These are phyloP conservation scores for Notodonta ziczac DNA, from an alignment of 2,888 invertebrate genomes.

Conservation along the genomic window DNA sequence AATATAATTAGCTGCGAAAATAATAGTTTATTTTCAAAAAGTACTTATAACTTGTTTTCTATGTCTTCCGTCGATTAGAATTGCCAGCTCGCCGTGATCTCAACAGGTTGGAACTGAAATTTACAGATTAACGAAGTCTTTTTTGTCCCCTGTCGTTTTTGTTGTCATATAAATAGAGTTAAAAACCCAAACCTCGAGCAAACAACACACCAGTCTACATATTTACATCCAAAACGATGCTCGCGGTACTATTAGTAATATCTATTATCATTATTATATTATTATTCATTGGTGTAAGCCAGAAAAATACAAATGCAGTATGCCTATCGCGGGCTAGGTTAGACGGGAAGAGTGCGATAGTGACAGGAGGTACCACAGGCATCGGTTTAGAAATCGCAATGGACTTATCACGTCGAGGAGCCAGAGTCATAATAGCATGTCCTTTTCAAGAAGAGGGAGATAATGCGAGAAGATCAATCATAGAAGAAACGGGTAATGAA, in stretches of 20 bases:
- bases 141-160: too few relatives aligned
- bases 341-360: slow-evolving; percentile 38
- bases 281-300: slow-evolving; percentile 27
- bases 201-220: neutral
- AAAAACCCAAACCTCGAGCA: too few relatives aligned
- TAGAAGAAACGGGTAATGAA: slow-evolving; percentile 85
- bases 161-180: too few relatives aligned
- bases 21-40: too few relatives aligned
- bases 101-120: too few relatives aligned
- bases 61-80: too few relatives aligned
- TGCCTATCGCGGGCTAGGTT: slow-evolving; percentile 35
- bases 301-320: slow-evolving; percentile 44
- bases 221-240: slow-evolving; percentile 18
- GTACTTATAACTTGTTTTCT: too few relatives aligned
- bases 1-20: too few relatives aligned
- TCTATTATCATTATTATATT: slow-evolving; percentile 16
- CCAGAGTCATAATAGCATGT: slow-evolving; percentile 63
- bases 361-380: slow-evolving; percentile 68
- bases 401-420: slow-evolving; percentile 63
- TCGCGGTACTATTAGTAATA: slow-evolving; percentile 19
- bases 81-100: too few relatives aligned
- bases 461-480: slow-evolving; percentile 81
- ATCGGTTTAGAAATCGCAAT: slow-evolving; percentile 62
- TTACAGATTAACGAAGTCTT: too few relatives aligned
- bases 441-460: slow-evolving; percentile 60